Evolutionary conservation across 1,140 invertebrate species (phyloP).

Genomic region (Drosophila sechellia): DNA sequence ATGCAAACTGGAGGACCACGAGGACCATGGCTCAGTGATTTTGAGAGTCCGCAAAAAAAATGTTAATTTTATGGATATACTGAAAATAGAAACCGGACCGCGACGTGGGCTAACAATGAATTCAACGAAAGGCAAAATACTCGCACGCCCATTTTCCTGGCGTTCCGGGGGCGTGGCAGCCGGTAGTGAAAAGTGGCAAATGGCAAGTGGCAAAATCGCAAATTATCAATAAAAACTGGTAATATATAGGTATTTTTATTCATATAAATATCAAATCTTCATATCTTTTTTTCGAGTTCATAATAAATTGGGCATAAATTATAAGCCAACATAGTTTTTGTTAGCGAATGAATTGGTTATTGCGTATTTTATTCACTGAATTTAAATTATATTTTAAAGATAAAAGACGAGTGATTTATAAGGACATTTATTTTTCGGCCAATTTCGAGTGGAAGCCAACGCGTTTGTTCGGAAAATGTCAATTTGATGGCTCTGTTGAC

Average conservation of each 20-base stretch:
- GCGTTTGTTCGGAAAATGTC: not conserved
- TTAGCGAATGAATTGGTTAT: too few relatives aligned
- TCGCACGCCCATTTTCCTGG: not conserved
- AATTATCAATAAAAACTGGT: not conserved
- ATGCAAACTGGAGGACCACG: not conserved
- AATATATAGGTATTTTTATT: too few relatives aligned
- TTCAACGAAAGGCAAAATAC: slow-evolving; percentile 35
- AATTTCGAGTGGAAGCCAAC: not conserved
- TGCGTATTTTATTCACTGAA: too few relatives aligned
- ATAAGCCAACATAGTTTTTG: too few relatives aligned
- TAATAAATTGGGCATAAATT: too few relatives aligned
- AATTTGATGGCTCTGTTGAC: not conserved
- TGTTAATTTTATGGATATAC: slow-evolving; percentile 72
- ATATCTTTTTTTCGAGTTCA: too few relatives aligned
- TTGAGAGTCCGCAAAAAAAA: slow-evolving; percentile 59
- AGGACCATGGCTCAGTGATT: slow-evolving; percentile 48
- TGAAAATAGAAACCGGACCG: slow-evolving; percentile 47
- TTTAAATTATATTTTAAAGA: too few relatives aligned
- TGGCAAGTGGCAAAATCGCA: not conserved
- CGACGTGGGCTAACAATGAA: slow-evolving; percentile 45
- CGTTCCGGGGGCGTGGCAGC: not conserved
- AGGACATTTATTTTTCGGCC: not conserved
- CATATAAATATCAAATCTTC: too few relatives aligned
- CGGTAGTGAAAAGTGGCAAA: not conserved
- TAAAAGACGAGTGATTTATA: not conserved